Base-by-base conservation (phyloP, 2,888 invertebrate genomes). In the Nematopogon swammerdamellus region DNA sequence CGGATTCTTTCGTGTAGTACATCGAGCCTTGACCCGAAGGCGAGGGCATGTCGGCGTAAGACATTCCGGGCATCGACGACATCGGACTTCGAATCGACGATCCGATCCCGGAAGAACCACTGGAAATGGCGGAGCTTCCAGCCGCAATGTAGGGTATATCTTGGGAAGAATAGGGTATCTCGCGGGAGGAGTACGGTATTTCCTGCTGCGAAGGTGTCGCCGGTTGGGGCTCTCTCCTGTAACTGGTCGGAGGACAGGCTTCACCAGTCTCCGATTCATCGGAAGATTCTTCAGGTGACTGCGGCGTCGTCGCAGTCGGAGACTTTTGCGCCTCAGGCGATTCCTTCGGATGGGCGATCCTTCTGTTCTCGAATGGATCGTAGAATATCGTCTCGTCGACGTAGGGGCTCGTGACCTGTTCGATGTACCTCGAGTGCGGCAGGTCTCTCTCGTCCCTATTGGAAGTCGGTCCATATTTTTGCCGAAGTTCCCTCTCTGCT, bases 311-410 rank as follows among this genome's bases (percentile, higher is more conserved):
- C 8, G 19, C 16, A 16, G 46, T 3, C 19, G 18, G 18, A 11
- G 43, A n/a, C 17, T 43, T 43, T 3, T 5, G 19, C 11, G 17
- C 19, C 47, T 30, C 18, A 36, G 45, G 10, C 20, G 42, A 5
- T 46, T 50, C 29, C 10, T 25, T 51, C 18, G 49, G 17, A 8
- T 60, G 51, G 18, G 68, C 61, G 29, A 76, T 76, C 3, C 70
- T 55, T 2, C 66, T 58, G 51, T 74, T 62, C 25, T 74, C 71
- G 54, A 74, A 76, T 0, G 65, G 76, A 30, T 76, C 68, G 57
- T 68, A 76, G 54, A 71, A 65, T 49, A 76, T 75, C 0, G 77
- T 77, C 6, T 75, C 65, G 72, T 74, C 64, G 0, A 64, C 64
- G 36, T 29, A 45, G 18, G 36, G 36, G n/a, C 36, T 36, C 36